Conservation (phyloP, 2,113 vertebrate species). For the Taurulus bubalis region DNA sequence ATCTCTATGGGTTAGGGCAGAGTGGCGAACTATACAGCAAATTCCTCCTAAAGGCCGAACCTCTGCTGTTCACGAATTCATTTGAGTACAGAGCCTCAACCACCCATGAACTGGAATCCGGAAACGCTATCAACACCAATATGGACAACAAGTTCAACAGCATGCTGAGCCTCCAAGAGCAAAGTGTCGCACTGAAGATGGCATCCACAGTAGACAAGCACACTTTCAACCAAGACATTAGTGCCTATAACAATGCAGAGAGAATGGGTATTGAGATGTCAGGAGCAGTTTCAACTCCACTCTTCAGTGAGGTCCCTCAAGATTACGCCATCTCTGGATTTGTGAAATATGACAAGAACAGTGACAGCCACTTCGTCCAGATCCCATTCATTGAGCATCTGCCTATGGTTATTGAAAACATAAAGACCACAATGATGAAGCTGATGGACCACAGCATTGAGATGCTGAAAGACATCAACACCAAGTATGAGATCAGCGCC, state of each 20-base stretch:
- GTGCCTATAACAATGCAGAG: constrained; percentile 86
- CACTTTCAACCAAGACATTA: constrained; percentile 85
- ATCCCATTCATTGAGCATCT: constrained; percentile 88
- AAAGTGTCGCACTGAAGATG: constrained; percentile 85
- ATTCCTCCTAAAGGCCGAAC: constrained; percentile 89
- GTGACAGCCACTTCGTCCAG: constrained; percentile 86
- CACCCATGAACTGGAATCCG: constrained; percentile 76
- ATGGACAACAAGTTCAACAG: constrained; percentile 85
- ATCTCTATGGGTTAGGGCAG: constrained; percentile 84
- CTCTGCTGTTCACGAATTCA: constrained; percentile 86
- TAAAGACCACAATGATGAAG: constrained; percentile 77
- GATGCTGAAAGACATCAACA: constrained; percentile 85
- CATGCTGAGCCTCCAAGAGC: constrained; percentile 88
- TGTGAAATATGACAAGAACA: constrained; percentile 94
- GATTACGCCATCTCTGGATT: constrained; percentile 88
- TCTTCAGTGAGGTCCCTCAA: constrained; percentile 76
- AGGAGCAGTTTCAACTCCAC: constrained; percentile 81
- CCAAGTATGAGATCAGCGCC: constrained; percentile 82
- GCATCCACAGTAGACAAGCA: constrained; percentile 88
- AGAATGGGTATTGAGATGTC: constrained; percentile 85
- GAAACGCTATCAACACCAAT: constrained; percentile 73
- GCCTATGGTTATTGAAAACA: constrained; percentile 85
- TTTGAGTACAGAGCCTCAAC: constrained; percentile 90
- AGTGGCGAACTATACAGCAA: constrained; percentile 90
- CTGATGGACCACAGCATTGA: constrained; percentile 75